These are phyloP conservation scores for Xiphydria camelus DNA, from an alignment of 2,888 invertebrate genomes.

Conservation along the genomic window DNA sequence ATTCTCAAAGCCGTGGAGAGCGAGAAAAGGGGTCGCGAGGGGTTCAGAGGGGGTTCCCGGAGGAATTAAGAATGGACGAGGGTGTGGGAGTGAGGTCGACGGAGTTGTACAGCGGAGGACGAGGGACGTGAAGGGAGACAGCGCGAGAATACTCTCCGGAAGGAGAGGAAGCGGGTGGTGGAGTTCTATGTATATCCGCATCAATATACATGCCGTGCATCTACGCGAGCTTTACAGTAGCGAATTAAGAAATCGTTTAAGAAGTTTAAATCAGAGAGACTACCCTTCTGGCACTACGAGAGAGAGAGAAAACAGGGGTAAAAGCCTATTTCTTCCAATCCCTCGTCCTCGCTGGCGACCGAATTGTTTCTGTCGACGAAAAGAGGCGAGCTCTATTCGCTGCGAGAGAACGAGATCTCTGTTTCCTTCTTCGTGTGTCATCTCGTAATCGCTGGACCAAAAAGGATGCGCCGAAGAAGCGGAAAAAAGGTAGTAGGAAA, in stretches of 20 bases:
- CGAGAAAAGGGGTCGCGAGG: slow-evolving; percentile 9
- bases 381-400: no score
- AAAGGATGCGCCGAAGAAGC: no score
- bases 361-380: no score
- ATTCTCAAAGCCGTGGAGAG: slow-evolving; percentile 28
- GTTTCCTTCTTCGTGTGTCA: no score
- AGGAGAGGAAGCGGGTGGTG: background rate
- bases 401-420: no score
- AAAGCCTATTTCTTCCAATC: no score
- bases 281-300: slow-evolving; percentile 1
- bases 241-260: slow-evolving; percentile 42
- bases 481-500: background rate
- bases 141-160: slow-evolving; percentile 5
- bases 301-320: no score
- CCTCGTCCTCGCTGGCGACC: no score
- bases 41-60: background rate
- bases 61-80: slow-evolving; percentile 1
- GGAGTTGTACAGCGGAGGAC: slow-evolving; percentile 10
- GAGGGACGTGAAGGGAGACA: slow-evolving; percentile 1
- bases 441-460: no score
- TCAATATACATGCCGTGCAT: no score
- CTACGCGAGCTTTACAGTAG: slow-evolving; percentile 10
- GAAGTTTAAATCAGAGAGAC: slow-evolving; percentile 36
- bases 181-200: background rate
- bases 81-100: slow-evolving; percentile 16